phyloP scores from a whole-genome alignment of 2,113 vertebrate species.

The Steatornis caripensis region DNA sequence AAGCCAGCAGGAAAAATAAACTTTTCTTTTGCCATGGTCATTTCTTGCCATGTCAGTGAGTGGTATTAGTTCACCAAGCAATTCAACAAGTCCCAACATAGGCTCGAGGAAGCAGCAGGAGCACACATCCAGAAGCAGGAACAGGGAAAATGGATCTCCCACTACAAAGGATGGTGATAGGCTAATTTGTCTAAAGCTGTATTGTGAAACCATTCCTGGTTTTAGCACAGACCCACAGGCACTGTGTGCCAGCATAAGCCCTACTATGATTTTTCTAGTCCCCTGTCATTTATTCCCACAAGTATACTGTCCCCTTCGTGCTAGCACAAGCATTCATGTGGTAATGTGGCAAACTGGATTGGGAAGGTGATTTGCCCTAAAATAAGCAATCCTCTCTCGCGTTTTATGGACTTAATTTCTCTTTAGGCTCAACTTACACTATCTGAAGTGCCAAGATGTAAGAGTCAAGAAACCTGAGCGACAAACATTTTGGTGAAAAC shows the following conservation, averaged over 20 bases:
- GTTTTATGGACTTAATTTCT: neutral
- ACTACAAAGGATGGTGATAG: neutral
- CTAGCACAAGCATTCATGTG: neutral
- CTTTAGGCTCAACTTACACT: neutral
- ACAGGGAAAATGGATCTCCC: neutral
- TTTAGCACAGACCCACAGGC: neutral
- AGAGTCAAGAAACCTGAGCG: neutral
- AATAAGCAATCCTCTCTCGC: neutral
- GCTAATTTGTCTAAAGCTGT: neutral
- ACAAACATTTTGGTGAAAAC: neutral
- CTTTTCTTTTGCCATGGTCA: neutral
- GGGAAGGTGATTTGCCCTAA: neutral
- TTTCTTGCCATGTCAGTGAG: neutral
- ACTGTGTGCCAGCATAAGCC: neutral
- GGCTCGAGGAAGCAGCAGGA: neutral
- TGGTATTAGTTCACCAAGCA: neutral
- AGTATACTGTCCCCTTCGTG: no score
- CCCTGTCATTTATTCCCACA: neutral
- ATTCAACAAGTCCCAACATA: neutral
- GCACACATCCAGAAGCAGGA: neutral
- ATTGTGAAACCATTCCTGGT: neutral
- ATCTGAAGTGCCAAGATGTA: neutral
- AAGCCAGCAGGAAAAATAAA: neutral
- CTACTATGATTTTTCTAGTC: neutral
- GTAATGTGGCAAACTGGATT: neutral